Conservation (phyloP, 1,140 invertebrate genomes). For the Luehdorfia chinensis region DNA sequence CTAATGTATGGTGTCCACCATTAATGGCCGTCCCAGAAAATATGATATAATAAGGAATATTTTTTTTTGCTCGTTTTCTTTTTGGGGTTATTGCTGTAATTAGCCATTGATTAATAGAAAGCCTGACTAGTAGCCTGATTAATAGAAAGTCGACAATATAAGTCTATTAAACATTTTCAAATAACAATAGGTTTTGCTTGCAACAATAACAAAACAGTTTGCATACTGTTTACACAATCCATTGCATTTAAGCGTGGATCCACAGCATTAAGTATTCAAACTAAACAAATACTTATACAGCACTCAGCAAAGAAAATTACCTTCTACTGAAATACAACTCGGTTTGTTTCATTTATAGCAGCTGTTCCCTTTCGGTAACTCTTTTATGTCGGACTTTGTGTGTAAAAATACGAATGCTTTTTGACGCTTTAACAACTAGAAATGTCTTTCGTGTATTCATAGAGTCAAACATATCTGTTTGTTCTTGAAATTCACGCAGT, state of each 20-base stretch:
- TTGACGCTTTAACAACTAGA: constrained; percentile 32
- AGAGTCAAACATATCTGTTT: constrained; percentile 9
- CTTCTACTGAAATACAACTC: constrained; percentile 26
- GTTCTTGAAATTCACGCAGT: constrained; percentile 10
- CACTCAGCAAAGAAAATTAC: constrained; percentile 14
- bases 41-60: too few species aligned
- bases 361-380: constrained; percentile 45
- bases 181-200: too few species aligned
- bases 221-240: too few species aligned
- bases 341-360: constrained; percentile 33
- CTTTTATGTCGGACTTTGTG: constrained; percentile 46
- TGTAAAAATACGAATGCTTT: constrained; percentile 52
- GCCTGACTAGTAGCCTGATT: too few species aligned
- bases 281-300: constrained; percentile 1
- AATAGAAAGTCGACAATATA: too few species aligned
- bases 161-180: too few species aligned
- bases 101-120: too few species aligned
- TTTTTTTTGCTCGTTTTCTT: too few species aligned
- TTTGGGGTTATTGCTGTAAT: too few species aligned
- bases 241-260: too few species aligned
- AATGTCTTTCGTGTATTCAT: constrained; percentile 30
- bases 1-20: constrained; percentile 16
- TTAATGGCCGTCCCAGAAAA: too few species aligned
- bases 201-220: too few species aligned
- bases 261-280: constrained; percentile 5